Conservation (phyloP, 2,888 invertebrate species). For the Ornithoptera alexandrae region DNA sequence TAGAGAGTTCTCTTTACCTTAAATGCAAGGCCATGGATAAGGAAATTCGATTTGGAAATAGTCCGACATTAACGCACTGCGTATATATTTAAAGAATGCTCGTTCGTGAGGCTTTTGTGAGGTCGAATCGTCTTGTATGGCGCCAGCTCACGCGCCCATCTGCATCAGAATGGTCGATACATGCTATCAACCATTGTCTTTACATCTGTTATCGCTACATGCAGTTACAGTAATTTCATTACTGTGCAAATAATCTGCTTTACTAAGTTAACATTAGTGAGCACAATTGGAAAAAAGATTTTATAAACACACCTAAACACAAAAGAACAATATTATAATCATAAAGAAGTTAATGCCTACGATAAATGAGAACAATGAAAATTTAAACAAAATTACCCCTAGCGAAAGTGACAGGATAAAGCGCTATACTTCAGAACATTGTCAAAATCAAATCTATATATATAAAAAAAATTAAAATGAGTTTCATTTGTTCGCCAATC, state of each 20-base stretch:
- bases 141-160: conserved; percentile 47
- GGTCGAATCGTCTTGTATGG: conserved; percentile 38
- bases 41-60: conserved; percentile 52
- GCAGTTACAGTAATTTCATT: conserved; percentile 26
- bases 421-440: too few species aligned
- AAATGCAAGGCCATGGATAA: conserved; percentile 44
- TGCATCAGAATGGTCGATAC: conserved; percentile 54
- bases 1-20: conserved; percentile 38
- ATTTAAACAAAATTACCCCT: too few species aligned
- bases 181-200: conserved; percentile 13
- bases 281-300: background rate
- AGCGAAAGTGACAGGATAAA: too few species aligned
- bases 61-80: conserved; percentile 36
- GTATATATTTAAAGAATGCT: conserved; percentile 29
- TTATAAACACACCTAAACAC: background rate
- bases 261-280: conserved; percentile 1
- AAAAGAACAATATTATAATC: too few species aligned
- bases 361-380: too few species aligned
- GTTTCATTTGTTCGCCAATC: too few species aligned
- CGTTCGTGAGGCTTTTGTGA: conserved; percentile 36
- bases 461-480: too few species aligned
- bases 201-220: conserved; percentile 37
- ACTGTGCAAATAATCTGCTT: conserved; percentile 11
- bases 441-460: too few species aligned
- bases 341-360: too few species aligned